Evolutionary conservation across 1,140 invertebrate species (phyloP).

Genomic region (Drosophila sp.): DNA sequence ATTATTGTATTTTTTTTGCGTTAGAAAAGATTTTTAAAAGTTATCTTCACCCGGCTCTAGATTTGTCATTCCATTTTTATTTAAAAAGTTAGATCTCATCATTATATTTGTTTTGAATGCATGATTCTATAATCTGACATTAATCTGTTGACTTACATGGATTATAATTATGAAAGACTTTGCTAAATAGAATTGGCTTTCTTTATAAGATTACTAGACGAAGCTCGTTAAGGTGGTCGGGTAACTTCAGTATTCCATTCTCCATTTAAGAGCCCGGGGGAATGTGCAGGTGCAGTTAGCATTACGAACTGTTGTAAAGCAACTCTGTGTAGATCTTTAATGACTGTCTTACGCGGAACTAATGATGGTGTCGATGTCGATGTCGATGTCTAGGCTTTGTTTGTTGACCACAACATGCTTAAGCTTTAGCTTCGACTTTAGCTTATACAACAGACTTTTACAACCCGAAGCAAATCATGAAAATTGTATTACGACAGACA

Average conservation of each 20-base stretch:
- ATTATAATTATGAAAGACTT: conserved; percentile 20
- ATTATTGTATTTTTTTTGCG: too few relatives aligned
- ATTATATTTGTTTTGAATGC: neutral
- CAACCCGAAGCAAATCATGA: conserved; percentile 55
- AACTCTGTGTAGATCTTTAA: conserved; percentile 26
- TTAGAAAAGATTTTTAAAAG: too few relatives aligned
- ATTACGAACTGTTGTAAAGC: conserved; percentile 41
- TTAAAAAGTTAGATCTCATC: too few relatives aligned
- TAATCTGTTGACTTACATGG: neutral
- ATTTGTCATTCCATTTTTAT: too few relatives aligned
- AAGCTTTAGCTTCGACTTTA: conserved; percentile 27
- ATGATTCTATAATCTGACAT: neutral
- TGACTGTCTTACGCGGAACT: conserved; percentile 63
- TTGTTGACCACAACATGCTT: conserved; percentile 57
- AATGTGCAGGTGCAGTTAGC: conserved; percentile 57
- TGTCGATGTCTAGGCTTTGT: neutral
- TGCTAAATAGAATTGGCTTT: neutral
- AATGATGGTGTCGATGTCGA: conserved; percentile 57
- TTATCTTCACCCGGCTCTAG: too few relatives aligned
- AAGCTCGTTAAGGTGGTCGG: conserved; percentile 10
- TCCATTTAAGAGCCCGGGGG: conserved; percentile 22
- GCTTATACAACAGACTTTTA: conserved; percentile 73
- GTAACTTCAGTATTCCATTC: conserved; percentile 41
- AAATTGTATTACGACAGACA: conserved; percentile 58
- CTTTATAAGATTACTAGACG: conserved; percentile 5